Base-by-base conservation (phyloP, 2,888 invertebrate genomes). In the Drosophila suboccidentalis region DNA sequence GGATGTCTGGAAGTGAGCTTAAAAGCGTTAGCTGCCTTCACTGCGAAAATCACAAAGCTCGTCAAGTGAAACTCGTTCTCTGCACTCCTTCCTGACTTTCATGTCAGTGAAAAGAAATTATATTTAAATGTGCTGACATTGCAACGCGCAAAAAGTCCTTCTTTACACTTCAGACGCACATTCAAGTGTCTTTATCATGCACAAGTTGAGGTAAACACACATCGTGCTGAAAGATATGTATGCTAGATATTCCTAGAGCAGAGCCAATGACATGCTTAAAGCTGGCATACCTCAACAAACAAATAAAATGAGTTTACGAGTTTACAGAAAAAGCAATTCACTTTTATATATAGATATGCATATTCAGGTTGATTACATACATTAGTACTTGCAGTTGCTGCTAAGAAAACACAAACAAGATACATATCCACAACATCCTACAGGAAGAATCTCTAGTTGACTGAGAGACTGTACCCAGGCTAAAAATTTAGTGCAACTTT, bases 281-380 rank as follows among this genome's bases (percentile, higher is more conserved):
- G 75, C 61, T 51, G 50, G 44, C 51, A 66, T 70, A 75, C 72
- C 61, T 78, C 67, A 67, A 53, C 64, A 79, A 65, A 72, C 67
- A 78, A 77, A 77, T 67, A 64, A 70, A 76, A 76, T 61, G 69
- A 65, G 61, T 68, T 64, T 59, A 63, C 57, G 36, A 13, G 5
- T 47, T 44, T 49, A 46, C 38, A 47, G 22, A 53, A 32, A 29
- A 17, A 11, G 19, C 32, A 43, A 51, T 32, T 32, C 22, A 51
- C 22, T 26, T 17, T 26, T 13, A n/a, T n/a, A n/a, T n/a, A n/a
- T n/a, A 49, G 11, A 34, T 13, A 38, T 39, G 15, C 38, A 39
- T 6, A 39, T 53, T 6, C 26, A 54, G 41, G 22, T 38, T 22
- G 22, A 51, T 13, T 26, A 6, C n/a, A 22, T 26, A 17, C 15